Evolutionary conservation across 2,113 vertebrate genomes (phyloP).

Genomic region (Castor canadensis): DNA sequence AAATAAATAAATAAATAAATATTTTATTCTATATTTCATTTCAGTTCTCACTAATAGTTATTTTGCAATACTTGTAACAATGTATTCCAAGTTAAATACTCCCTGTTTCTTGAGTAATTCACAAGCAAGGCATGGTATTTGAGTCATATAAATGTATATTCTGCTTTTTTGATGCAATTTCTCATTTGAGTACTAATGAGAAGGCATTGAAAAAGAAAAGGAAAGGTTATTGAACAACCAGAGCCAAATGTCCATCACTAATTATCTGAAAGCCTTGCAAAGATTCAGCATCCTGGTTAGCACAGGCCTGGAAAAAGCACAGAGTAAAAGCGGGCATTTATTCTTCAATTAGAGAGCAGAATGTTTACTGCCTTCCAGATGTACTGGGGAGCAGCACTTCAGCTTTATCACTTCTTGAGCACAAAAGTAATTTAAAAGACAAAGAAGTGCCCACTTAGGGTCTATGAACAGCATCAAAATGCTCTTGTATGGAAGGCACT

Average conservation of each 20-base stretch:
- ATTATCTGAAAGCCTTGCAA: slow-evolving; percentile 68
- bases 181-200: slow-evolving; percentile 44
- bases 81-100: slow-evolving; percentile 38
- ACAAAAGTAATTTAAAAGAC: slow-evolving; percentile 64
- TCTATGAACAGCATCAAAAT: slow-evolving; percentile 47
- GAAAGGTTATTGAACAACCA: slow-evolving; percentile 48
- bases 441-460: slow-evolving; percentile 37
- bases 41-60: not conserved
- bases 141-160: not conserved
- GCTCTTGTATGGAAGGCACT: not conserved
- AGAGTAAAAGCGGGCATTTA: slow-evolving; percentile 63
- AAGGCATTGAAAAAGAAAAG: slow-evolving; percentile 34
- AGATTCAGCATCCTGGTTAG: slow-evolving; percentile 71
- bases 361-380: slow-evolving; percentile 49
- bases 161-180: slow-evolving; percentile 15
- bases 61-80: too few relatives aligned
- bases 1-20: too few relatives aligned
- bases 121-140: not conserved
- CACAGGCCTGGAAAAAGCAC: slow-evolving; percentile 68
- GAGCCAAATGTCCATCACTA: slow-evolving; percentile 62
- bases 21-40: too few relatives aligned
- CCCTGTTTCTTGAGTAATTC: slow-evolving; percentile 9
- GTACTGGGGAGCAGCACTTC: not conserved
- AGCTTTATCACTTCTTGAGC: slow-evolving; percentile 47
- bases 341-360: slow-evolving; percentile 67